Evolutionary conservation across 2,797 vertebrate species (phyloP).

Genomic region (Chelidonichthys spinosus): DNA sequence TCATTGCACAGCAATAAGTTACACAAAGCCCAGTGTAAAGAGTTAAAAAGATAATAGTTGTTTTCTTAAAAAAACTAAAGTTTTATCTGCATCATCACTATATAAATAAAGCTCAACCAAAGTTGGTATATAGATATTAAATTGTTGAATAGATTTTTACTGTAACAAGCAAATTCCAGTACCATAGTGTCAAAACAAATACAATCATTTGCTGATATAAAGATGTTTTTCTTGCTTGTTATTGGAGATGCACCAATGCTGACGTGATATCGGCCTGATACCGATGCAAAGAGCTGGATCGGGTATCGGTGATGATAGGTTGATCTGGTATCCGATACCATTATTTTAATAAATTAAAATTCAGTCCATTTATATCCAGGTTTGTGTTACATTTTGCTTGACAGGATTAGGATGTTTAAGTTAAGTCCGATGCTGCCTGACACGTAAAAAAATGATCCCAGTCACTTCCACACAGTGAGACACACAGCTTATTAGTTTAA

Average conservation of each 20-base stretch:
- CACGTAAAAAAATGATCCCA: neutral
- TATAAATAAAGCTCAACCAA: slow-evolving; percentile 56
- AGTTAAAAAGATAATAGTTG: slow-evolving; percentile 33
- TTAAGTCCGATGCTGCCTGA: neutral
- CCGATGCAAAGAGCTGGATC: neutral
- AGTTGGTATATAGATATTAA: slow-evolving; percentile 17
- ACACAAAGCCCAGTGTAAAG: slow-evolving; percentile 31
- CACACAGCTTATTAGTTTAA: neutral
- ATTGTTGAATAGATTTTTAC: slow-evolving; percentile 19
- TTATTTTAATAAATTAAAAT: neutral
- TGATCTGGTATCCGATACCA: neutral
- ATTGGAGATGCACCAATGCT: neutral
- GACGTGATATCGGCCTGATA: neutral
- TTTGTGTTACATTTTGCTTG: neutral
- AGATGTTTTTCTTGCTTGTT: slow-evolving; percentile 46
- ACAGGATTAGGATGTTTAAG: neutral
- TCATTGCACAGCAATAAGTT: slow-evolving; percentile 28
- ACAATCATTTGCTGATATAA: slow-evolving; percentile 44
- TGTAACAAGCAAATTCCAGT: slow-evolving; percentile 44
- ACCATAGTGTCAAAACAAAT: slow-evolving; percentile 63
- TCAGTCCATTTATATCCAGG: neutral
- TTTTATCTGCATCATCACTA: neutral
- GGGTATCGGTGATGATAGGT: neutral
- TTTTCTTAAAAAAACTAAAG: neutral
- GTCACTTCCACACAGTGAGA: neutral